Evolutionary conservation across 1,140 invertebrate species (phyloP).

Genomic region (Prorops nasuta): DNA sequence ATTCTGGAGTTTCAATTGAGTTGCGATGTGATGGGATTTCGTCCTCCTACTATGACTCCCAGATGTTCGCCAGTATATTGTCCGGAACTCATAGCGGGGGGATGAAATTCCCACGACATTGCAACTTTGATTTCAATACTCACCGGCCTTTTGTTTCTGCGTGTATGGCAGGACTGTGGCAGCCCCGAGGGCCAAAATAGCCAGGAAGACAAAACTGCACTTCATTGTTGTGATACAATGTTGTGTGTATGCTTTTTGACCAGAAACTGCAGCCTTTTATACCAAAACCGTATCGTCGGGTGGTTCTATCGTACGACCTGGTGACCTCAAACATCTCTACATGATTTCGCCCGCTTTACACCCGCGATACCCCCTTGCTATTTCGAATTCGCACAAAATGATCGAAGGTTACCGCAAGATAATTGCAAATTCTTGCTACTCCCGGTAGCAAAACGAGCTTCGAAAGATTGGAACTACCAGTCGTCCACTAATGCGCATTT

Average conservation of each 20-base stretch:
- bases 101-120: too few species aligned
- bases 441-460: too few species aligned
- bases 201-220: slow-evolving; percentile 44
- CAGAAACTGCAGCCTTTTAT: slow-evolving; percentile 41
- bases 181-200: slow-evolving; percentile 45
- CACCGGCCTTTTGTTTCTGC: slow-evolving; percentile 47
- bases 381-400: slow-evolving; percentile 8
- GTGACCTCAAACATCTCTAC: slow-evolving; percentile 28
- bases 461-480: not conserved
- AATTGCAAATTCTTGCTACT: not conserved
- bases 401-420: slow-evolving; percentile 24
- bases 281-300: slow-evolving; percentile 44
- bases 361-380: slow-evolving; percentile 22
- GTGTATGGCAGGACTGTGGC: slow-evolving; percentile 33
- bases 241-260: slow-evolving; percentile 35
- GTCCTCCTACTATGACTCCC: too few species aligned
- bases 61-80: too few species aligned
- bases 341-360: slow-evolving; percentile 24
- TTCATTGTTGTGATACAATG: slow-evolving; percentile 46
- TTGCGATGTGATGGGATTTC: too few species aligned
- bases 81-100: too few species aligned
- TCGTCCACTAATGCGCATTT: not conserved
- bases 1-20: too few species aligned
- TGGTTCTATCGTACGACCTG: slow-evolving; percentile 37
- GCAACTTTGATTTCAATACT: too few species aligned